Base-by-base conservation (phyloP, 2,888 invertebrate genomes). In the Ctenicera cuprea region DNA sequence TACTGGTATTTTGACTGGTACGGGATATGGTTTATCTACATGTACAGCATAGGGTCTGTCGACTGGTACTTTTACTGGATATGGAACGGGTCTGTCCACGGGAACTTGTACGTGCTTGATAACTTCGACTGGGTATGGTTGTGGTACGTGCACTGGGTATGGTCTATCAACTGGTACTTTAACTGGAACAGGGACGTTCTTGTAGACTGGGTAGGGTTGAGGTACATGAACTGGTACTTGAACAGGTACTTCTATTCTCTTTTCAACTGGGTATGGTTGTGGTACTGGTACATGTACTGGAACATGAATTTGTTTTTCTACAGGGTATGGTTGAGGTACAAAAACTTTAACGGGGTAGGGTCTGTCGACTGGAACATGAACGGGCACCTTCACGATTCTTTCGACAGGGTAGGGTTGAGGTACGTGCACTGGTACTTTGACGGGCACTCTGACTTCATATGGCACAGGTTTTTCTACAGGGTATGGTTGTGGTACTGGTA, bases 291-390 rank as follows among this genome's bases (percentile, higher is more conserved):
- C 70, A 61, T 66, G 66, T 18, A 94, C 93, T 75, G 89, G 92
- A 59, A 94, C 93, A 88, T 91, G 94, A 12, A 94, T 86, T 84
- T 91, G 91, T 86, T 94, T 94, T 86, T 93, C 93, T 16, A 94
- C 94, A 77, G 94, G 94, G 88, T 94, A 94, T 79, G 94, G 94
- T 82, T 94, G 93, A 73, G 94, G 94, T 69, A 94, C 94, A 69
- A 90, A 88, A 67, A 94, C 94, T 88, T 94, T 94, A 81, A 94
- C 94, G 83, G 94, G 94, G 86, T 92, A 92, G 73, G 94, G 94
- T 86, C 93, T 91, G 86, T 94, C 94, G 78, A 94, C 93, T 81
- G 91, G 93, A 67, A 93, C 93, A 77, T 90, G 89, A 14, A 89
- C 88, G 78, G 93, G 93, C 82, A 92, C 91, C 76, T 92, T 93